Evolutionary conservation across 2,113 vertebrate genomes (phyloP), one percentile per base, ranked within the genome.

Genomic region (Pungitius pungitius): DNA sequence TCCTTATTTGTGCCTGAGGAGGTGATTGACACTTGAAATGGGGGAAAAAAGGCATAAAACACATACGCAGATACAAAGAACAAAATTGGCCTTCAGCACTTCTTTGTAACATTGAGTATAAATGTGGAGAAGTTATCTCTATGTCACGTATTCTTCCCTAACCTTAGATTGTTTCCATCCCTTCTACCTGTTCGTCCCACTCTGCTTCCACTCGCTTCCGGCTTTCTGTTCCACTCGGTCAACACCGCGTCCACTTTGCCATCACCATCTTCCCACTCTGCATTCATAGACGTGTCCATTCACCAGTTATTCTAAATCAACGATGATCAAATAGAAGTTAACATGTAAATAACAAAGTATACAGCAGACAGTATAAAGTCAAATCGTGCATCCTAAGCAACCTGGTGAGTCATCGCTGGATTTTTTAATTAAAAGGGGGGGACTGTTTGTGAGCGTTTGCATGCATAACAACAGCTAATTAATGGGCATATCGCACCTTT

Each of bases 41-140:
- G 55, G 17, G 27, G 26, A 18, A 11, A 1, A 20, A 4, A 13
- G 10, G 26, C 17, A 1, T 22, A 49, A 22, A 60, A 37, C 7
- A 7, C 6, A 18, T 24, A 18, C 33, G 51, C 20, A 6, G 26
- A 51, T 2, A 24, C 0, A 37, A 66, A n/a, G 8, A 30, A 18
- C 30, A 69, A 24, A 39, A 57, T 63, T 39, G 37, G 30, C 52
- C 39, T 17, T 55, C 40, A 33, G 71, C 58, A 40, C 33, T 30
- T 56, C 22, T 24, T n/a, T 11, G 8, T 22, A 33, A 63, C 18
- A 54, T 27, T n/a, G 12, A 26, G 6, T 13, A 6, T n/a, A 26
- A 72, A 72, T 65, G 27, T 42, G 27, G 27, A 64, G 51, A 17
- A 55, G 51, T 62, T 9, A 52, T 30, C 63, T 73, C 47, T 61